These are phyloP conservation scores for Parnassius smintheus DNA, from an alignment of 2,888 invertebrate genomes.

Conservation along the genomic window DNA sequence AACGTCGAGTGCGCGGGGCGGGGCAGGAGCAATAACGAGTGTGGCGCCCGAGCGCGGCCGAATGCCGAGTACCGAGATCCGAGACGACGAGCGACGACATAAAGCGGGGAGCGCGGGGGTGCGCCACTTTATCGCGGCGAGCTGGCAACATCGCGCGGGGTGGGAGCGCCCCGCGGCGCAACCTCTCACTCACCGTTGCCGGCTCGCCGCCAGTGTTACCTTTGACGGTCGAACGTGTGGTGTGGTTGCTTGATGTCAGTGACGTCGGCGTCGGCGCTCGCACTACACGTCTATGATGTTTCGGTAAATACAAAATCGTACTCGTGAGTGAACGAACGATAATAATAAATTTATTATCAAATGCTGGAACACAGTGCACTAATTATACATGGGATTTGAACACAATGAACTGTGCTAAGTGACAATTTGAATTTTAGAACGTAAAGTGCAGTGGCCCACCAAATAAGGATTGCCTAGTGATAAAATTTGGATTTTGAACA, in stretches of 20 bases:
- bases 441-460: slow-evolving; percentile 72
- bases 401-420: slow-evolving; percentile 69
- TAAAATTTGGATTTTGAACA: slow-evolving; percentile 62
- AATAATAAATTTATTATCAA: slow-evolving; percentile 79
- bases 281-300: slow-evolving; percentile 79
- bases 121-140: slow-evolving; percentile 79
- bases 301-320: slow-evolving; percentile 76
- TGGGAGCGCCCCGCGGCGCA: slow-evolving; percentile 78
- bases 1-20: slow-evolving; percentile 74
- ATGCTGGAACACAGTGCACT: slow-evolving; percentile 85
- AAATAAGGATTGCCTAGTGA: slow-evolving; percentile 69
- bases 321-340: slow-evolving; percentile 72
- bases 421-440: slow-evolving; percentile 63
- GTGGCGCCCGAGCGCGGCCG: slow-evolving; percentile 74
- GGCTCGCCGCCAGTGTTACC: slow-evolving; percentile 83
- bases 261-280: slow-evolving; percentile 79
- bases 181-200: slow-evolving; percentile 83
- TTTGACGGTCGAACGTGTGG: slow-evolving; percentile 80
- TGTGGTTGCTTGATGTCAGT: slow-evolving; percentile 76
- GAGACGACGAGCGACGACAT: slow-evolving; percentile 75
- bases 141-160: slow-evolving; percentile 80
- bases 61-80: slow-evolving; percentile 72
- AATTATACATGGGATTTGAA: slow-evolving; percentile 70
- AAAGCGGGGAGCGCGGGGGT: slow-evolving; percentile 75
- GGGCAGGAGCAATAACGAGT: slow-evolving; percentile 69